A percentile compares a stretch with the other conserved stretches of the same genome.
Conservation (phyloP, 2,113 vertebrate species). For the Rallus limicola region DNA sequence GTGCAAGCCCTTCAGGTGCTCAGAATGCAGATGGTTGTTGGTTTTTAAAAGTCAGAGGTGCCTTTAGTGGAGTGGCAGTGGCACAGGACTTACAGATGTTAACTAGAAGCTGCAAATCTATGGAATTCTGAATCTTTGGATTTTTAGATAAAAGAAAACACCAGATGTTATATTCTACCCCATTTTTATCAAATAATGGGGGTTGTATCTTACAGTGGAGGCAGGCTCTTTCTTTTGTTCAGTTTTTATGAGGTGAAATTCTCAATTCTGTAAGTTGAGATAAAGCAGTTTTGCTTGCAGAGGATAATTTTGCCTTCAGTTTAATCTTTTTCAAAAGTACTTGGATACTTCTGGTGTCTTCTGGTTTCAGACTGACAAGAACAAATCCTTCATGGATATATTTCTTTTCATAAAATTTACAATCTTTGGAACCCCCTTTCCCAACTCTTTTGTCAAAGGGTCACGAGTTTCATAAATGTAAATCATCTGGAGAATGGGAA, state of each 20-base stretch:
- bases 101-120: background rate
- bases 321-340: background rate
- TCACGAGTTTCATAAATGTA: background rate
- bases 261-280: background rate
- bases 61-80: background rate
- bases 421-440: background rate
- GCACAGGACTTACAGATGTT: rapidly evolving
- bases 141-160: background rate
- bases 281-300: background rate
- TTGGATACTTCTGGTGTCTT: background rate
- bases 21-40: background rate
- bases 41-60: background rate
- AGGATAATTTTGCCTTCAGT: background rate
- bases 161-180: background rate
- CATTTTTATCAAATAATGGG: background rate
- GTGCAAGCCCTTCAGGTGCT: background rate
- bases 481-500: background rate
- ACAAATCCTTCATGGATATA: background rate
- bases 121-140: background rate
- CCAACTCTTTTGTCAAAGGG: background rate
- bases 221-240: background rate
- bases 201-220: background rate
- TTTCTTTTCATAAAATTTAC: background rate
- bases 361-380: background rate
- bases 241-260: background rate